Conservation (phyloP, 2,797 vertebrate species). For the Danio kyathit region DNA sequence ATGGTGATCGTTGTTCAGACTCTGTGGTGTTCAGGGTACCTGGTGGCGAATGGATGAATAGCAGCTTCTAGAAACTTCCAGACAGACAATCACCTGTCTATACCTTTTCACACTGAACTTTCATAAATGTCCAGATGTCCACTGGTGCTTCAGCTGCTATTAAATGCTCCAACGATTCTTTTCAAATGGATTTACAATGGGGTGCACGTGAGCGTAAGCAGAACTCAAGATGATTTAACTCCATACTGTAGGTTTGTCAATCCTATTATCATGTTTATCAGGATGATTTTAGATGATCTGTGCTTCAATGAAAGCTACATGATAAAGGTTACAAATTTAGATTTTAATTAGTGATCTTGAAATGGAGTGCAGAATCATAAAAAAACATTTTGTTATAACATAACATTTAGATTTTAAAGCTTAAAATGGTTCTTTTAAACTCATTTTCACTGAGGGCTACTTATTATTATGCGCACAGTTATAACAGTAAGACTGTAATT, state of each 20-base stretch:
- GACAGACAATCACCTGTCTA: not conserved
- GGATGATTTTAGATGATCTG: not conserved
- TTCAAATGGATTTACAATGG: not conserved
- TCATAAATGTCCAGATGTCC: not conserved
- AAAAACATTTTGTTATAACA: too few relatives aligned
- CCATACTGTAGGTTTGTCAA: not conserved
- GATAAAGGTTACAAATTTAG: not conserved
- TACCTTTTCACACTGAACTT: not conserved
- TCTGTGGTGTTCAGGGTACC: not conserved
- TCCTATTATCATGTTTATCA: not conserved
- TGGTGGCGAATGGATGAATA: conserved; percentile 10
- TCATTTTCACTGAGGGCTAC: too few relatives aligned
- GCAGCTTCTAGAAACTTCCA: conserved; percentile 9
- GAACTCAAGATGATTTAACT: not conserved
- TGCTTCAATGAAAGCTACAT: not conserved
- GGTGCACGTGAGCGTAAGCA: not conserved
- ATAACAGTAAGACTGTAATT: too few relatives aligned
- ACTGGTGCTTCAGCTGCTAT: not conserved
- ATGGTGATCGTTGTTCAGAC: not conserved
- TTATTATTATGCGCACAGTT: too few relatives aligned
- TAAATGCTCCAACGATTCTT: not conserved
- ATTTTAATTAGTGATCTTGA: not conserved
- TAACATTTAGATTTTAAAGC: too few relatives aligned
- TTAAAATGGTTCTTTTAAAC: too few relatives aligned
- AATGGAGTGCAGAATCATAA: not conserved